Percentiles rank a stretch among this genome's conserved stretches.
These are phyloP conservation scores for Limnephilus lunatus DNA, from an alignment of 2,888 invertebrate genomes.

Conservation along the genomic window DNA sequence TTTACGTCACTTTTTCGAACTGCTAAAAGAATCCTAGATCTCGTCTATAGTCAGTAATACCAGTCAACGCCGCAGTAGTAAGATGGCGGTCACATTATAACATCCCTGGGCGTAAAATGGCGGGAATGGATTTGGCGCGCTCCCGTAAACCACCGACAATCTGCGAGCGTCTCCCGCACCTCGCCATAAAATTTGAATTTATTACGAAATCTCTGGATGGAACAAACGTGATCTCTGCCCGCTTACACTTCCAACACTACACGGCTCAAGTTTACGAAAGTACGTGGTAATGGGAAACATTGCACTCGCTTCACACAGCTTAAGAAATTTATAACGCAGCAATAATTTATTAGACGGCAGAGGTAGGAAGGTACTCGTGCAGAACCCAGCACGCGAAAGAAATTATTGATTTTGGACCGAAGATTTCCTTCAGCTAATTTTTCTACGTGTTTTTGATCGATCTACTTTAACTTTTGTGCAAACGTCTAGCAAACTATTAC, in stretches of 20 bases:
- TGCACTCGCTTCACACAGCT: conserved; percentile 3
- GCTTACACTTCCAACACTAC: conserved; percentile 48
- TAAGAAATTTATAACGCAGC: background rate
- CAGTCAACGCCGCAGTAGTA: conserved; percentile 3
- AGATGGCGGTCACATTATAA: conserved; percentile 59
- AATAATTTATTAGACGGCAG: background rate
- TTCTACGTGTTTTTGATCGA: background rate
- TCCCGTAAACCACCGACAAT: conserved; percentile 65
- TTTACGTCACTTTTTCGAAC: background rate
- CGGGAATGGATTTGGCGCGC: conserved; percentile 64
- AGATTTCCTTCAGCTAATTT: background rate
- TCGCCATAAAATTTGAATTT: conserved; percentile 66
- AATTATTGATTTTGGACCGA: background rate
- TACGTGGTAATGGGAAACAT: background rate
- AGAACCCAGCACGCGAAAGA: background rate
- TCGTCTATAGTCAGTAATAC: conserved; percentile 27
- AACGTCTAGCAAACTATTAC: background rate
- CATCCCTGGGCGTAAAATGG: conserved; percentile 61
- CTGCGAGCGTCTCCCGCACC: conserved; percentile 63
- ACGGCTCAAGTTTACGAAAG: conserved; percentile 33
- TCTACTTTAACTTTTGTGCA: background rate
- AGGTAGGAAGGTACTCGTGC: background rate
- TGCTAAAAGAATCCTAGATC: conserved; percentile 48
- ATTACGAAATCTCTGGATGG: conserved; percentile 61
- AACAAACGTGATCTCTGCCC: conserved; percentile 59